These are phyloP conservation scores for Microtus montanus DNA, from an alignment of 2,113 vertebrate genomes.

Conservation along the genomic window DNA sequence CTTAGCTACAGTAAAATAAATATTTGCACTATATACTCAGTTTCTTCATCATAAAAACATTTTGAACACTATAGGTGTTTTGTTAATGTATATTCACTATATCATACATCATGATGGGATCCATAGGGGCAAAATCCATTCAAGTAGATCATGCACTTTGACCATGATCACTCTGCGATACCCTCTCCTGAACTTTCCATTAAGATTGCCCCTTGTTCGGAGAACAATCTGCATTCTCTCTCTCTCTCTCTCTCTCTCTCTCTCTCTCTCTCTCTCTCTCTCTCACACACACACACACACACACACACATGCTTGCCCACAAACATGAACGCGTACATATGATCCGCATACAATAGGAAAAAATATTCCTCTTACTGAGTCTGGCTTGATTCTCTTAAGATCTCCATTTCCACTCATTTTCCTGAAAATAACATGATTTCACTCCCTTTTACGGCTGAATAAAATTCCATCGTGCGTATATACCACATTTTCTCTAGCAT, in stretches of 20 bases:
- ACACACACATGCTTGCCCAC: background rate
- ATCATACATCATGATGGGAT: background rate
- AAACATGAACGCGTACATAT: background rate
- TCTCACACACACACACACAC: background rate
- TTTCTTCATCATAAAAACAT: constrained; percentile 53
- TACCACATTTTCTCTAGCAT: background rate
- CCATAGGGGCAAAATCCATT: background rate
- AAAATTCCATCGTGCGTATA: background rate
- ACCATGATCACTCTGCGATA: background rate
- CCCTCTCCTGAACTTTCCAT: background rate
- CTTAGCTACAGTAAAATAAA: background rate
- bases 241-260: too few species aligned
- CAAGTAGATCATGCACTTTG: background rate
- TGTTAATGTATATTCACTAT: background rate
- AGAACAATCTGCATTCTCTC: too few species aligned
- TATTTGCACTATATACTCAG: background rate
- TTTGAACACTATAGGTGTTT: background rate
- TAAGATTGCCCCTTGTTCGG: background rate
- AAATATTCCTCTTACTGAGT: background rate
- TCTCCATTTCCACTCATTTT: background rate
- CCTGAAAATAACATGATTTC: background rate
- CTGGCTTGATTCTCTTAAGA: background rate
- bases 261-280: too few species aligned
- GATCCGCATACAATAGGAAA: background rate
- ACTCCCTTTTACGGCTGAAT: background rate